phyloP scores from a whole-genome alignment of 2,888 invertebrate species.

The Cryptophagus acutangulus region DNA sequence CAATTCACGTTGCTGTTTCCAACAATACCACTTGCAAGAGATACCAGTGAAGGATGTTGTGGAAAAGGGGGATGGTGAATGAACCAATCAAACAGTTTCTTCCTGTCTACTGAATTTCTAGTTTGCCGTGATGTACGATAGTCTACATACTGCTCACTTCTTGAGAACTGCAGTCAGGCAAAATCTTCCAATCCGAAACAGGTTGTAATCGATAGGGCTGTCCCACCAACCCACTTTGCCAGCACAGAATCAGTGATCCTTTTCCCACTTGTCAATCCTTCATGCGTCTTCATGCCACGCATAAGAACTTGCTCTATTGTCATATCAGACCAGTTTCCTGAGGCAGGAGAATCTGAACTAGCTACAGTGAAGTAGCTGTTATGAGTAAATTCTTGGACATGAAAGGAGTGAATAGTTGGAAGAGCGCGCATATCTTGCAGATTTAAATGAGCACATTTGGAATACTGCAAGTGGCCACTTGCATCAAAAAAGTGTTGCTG shows the following conservation, averaged over 20 bases:
- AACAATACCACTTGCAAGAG: too few relatives aligned
- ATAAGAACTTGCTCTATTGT: constrained; percentile 4
- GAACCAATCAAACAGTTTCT: neutral
- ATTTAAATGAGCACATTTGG: neutral
- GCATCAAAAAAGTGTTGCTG: too few relatives aligned
- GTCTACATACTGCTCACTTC: neutral
- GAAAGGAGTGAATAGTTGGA: too few relatives aligned
- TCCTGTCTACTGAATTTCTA: neutral
- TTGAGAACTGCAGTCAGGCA: neutral
- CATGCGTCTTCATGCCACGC: neutral
- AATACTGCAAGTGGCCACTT: too few relatives aligned
- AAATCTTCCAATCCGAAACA: too few relatives aligned
- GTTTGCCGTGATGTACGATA: neutral
- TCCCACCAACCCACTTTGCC: too few relatives aligned
- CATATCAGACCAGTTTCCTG: neutral
- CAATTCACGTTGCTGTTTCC: too few relatives aligned
- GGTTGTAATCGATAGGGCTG: too few relatives aligned
- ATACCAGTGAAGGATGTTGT: too few relatives aligned
- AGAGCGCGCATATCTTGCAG: constrained; percentile 43
- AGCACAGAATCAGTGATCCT: too few relatives aligned
- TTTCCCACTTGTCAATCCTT: too few relatives aligned
- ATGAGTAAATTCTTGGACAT: constrained; percentile 25
- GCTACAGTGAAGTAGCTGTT: neutral
- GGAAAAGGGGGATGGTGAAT: neutral
- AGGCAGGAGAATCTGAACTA: neutral